Conservation (phyloP, 2,113 vertebrate species). For the Pollachius pollachius region DNA sequence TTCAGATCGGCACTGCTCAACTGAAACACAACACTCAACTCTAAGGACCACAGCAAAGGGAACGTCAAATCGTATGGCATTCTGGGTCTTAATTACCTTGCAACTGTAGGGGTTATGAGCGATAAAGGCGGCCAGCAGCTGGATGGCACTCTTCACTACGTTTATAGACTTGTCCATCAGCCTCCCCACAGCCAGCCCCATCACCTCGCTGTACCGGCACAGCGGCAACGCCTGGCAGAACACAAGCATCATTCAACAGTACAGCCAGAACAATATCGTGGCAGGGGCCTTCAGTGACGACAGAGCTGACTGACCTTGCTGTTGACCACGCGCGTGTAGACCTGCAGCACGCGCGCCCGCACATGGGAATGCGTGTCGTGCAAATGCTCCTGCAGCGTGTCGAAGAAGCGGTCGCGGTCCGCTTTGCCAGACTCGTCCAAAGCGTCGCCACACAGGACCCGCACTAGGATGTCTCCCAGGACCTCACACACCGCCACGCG, state of each 20-base stretch:
- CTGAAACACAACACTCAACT: slow-evolving; percentile 57
- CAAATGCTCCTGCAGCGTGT: slow-evolving; percentile 83
- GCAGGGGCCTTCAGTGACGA: no score
- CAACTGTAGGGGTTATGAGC: slow-evolving; percentile 96
- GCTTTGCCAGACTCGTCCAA: slow-evolving; percentile 80
- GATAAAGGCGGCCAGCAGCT: slow-evolving; percentile 88
- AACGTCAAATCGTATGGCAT: not conserved
- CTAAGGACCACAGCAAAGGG: not conserved
- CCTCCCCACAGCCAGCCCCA: slow-evolving; percentile 84
- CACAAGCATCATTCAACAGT: slow-evolving; percentile 5
- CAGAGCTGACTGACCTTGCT: slow-evolving; percentile 73
- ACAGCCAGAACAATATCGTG: no score
- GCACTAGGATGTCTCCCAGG: slow-evolving; percentile 83
- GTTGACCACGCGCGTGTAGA: slow-evolving; percentile 85
- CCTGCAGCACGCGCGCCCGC: slow-evolving; percentile 85
- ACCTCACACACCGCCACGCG: slow-evolving; percentile 86
- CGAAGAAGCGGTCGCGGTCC: slow-evolving; percentile 87
- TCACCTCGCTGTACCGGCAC: slow-evolving; percentile 83
- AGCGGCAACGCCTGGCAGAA: slow-evolving; percentile 83
- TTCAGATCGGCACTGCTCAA: slow-evolving; percentile 83
- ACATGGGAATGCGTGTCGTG: slow-evolving; percentile 86
- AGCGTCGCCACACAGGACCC: slow-evolving; percentile 83
- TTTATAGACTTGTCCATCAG: slow-evolving; percentile 90
- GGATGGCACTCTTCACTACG: slow-evolving; percentile 92
- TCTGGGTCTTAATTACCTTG: slow-evolving; percentile 78